These are phyloP conservation scores for Polietes domitor DNA, from an alignment of 2,888 invertebrate species.

Conservation along the genomic window DNA sequence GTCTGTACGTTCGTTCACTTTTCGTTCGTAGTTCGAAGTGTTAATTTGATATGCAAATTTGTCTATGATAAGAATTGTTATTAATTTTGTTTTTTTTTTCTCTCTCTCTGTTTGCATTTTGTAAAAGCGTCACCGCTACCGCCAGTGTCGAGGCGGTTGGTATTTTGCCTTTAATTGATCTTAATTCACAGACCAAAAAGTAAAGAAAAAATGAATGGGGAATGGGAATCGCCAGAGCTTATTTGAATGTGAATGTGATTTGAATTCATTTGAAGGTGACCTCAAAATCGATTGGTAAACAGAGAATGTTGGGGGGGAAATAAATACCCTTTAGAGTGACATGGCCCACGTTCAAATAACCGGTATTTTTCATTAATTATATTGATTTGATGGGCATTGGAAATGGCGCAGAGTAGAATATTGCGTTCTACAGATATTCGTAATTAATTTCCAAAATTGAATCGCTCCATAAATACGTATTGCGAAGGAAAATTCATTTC, in stretches of 20 bases:
- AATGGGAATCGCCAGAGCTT: background rate
- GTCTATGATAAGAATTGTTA: slow-evolving; percentile 60
- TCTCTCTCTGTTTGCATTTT: slow-evolving; percentile 23
- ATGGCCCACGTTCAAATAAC: too few species aligned
- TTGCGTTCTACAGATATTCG: too few species aligned
- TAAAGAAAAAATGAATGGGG: background rate
- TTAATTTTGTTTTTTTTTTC: slow-evolving; percentile 48
- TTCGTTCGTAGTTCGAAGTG: slow-evolving; percentile 43
- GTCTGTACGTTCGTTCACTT: slow-evolving; percentile 1
- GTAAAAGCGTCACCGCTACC: background rate
- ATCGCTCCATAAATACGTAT: too few species aligned
- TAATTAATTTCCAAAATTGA: too few species aligned
- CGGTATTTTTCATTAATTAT: too few species aligned
- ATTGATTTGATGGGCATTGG: too few species aligned
- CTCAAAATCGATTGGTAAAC: background rate
- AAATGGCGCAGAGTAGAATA: too few species aligned
- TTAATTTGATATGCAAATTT: slow-evolving; percentile 66
- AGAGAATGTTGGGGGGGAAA: background rate
- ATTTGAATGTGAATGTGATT: background rate
- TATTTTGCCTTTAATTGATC: slow-evolving; percentile 17
- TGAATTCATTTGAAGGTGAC: slow-evolving; percentile 27
- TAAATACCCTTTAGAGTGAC: too few species aligned
- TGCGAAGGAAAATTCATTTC: too few species aligned
- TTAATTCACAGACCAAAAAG: slow-evolving; percentile 26
- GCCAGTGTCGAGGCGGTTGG: background rate